Percentiles rank a stretch among this genome's conserved stretches.
These are phyloP conservation scores for Propsilocerus akamusi DNA, from an alignment of 1,140 invertebrate genomes.

Conservation along the genomic window DNA sequence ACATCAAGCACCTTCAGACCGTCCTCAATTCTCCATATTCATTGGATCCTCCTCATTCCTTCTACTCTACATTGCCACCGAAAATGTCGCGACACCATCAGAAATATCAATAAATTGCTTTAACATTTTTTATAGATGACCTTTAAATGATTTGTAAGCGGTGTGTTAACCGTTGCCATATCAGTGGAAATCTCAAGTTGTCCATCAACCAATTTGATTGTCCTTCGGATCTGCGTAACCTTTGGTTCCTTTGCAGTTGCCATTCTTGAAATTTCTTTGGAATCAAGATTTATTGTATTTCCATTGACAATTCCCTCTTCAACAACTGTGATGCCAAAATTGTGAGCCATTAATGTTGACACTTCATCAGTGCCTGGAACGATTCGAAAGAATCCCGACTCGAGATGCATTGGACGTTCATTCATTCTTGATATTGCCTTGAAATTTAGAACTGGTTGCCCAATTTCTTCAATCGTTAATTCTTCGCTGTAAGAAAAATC, in stretches of 20 bases:
- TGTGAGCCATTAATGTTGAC: not conserved
- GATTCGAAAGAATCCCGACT: not conserved
- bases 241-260: not conserved
- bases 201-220: not conserved
- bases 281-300: not conserved
- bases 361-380: not conserved
- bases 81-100: not conserved
- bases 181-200: not conserved
- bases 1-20: conserved; percentile 56
- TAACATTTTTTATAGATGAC: not conserved
- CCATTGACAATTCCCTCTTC: not conserved
- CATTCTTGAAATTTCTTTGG: not conserved
- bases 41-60: not conserved
- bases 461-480: not conserved
- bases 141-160: not conserved
- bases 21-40: conserved; percentile 29
- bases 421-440: not conserved
- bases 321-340: not conserved
- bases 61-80: not conserved
- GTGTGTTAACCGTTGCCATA: not conserved
- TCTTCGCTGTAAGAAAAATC: not conserved
- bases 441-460: not conserved
- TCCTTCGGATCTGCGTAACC: not conserved
- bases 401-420: not conserved
- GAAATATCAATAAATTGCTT: not conserved